Evolutionary conservation across 2,888 invertebrate genomes (phyloP), one percentile per base, ranked within the genome.

Genomic region (Harpalus rufipes): DNA sequence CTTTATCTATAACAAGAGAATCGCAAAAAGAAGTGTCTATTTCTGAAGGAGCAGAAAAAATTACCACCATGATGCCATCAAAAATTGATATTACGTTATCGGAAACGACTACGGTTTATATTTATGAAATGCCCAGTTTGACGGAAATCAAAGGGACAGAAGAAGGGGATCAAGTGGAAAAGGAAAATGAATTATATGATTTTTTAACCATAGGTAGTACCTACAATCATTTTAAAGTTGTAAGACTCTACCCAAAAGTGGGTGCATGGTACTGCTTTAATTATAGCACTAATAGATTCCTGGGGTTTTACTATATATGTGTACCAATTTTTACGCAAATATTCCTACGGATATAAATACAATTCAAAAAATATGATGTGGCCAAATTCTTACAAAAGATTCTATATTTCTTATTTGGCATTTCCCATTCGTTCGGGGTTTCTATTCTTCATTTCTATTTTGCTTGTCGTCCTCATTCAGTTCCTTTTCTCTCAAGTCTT

Each of bases 181-280:
- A 92, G 86, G 93, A 94, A 85, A 96, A 96, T 89, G 92, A 93
- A 85, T 91, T 91, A 79, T 96, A 96, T 88, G 93, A 94, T 21
- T 94, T 93, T 87, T 92, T 96, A 21, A 95, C 95, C 0, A 91
- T 92, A 51, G 44, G 44, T 51, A 10, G 3, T 32, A 5, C 5
- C 3, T 5, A 2, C 32, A 32, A 0, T 32, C 0, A 32, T 32
- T 32, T 32, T 32, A 6, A 1, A 32, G 5, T 32, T 32, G 5
- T 32, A 4, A 25, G 0, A 3, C 12, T 12, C 8, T 51, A 51
- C 44, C 12, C 12, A 51, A 51, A 51, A 51, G 10, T 51, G 12
- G 44, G 44, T 51, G 10, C 10, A 10, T 2, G 32, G 6, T 51
- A 10, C 12, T 2, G 10, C 7, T 51, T 51, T 12, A 51, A 51